phyloP scores from a whole-genome alignment of 2,113 vertebrate species.

The Oreochromis spilurus region DNA sequence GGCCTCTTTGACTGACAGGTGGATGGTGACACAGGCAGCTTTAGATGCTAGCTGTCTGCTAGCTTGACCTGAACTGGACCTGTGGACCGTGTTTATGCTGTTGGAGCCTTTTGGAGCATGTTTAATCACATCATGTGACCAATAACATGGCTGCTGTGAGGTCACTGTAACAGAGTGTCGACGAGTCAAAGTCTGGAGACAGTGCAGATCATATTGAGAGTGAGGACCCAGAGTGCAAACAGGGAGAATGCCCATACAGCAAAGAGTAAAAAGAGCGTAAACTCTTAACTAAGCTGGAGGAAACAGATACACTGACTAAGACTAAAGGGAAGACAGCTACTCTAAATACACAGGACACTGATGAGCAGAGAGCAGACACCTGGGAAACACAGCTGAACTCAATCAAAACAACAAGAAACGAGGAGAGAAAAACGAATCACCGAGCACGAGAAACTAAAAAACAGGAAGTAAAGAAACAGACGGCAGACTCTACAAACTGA shows the following conservation, averaged over 20 bases:
- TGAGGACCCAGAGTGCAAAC: background rate
- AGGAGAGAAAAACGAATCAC: background rate
- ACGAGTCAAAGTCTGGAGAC: background rate
- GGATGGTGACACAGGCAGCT: no score
- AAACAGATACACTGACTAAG: background rate
- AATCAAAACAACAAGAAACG: no score
- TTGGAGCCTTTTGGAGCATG: no score
- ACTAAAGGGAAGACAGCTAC: background rate
- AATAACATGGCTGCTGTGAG: background rate
- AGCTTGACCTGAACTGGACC: no score
- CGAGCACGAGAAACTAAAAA: fast-evolving
- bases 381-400: no score
- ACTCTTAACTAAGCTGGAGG: background rate
- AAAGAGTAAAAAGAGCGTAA: background rate
- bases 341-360: background rate
- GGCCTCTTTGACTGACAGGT: no score
- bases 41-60: no score
- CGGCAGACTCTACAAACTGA: background rate
- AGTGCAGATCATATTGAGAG: background rate
- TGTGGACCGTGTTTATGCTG: no score
- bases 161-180: background rate
- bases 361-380: background rate
- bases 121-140: background rate
- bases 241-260: background rate
- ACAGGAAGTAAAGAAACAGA: background rate